Base-by-base conservation (phyloP, 2,888 invertebrate species). In the Drosophila koepferae region DNA sequence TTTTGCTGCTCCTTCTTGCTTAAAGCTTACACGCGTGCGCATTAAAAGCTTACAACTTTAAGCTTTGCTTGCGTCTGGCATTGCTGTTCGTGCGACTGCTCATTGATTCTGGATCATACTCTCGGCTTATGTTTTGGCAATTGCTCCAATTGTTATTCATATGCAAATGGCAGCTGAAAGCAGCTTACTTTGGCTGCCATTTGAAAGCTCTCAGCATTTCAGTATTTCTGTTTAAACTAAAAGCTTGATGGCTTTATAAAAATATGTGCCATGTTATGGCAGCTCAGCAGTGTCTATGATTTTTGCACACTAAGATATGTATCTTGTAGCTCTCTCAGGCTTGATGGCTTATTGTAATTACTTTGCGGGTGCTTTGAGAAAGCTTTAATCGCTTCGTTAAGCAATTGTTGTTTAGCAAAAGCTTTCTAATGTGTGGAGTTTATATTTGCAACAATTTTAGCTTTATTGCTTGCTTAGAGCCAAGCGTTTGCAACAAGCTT, bases 61-160 rank as follows among this genome's bases (percentile, higher is more conserved):
- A 54, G 34, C 41, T 43, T 4, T 23, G 38, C 53, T 16, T 14
- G 7, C 31, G n/a, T 5, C 49, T n/a, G 49, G 28, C 49, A 23
- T 6, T 36, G 18, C 14, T 20, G 7, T 18, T 16, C 53, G 7
- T 18, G 9, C 53, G 36, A 16, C 58, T 31, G 28, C 46, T 49
- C 18, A 49, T 49, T 60, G 60, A 60, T 49, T 59, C 23, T 28
- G 59, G 46, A 28, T 48, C 58, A 59, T 59, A 59, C n/a, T 23
- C 46, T 23, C 46, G 12, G 46, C 36, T 46, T 59, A 34, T 36
- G 46, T 16, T n/a, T 10, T 31, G 3, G 23, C 51, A 41, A 56
- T 38, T 54, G 53, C 8, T 56, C 6, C 41, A 31, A 43, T 31
- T 56, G 58, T 16, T 34, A 36, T 34, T 46, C 58, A 46, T 58